Base-by-base conservation (phyloP, 1,140 invertebrate genomes). In the Aphaenogaster floridana region DNA sequence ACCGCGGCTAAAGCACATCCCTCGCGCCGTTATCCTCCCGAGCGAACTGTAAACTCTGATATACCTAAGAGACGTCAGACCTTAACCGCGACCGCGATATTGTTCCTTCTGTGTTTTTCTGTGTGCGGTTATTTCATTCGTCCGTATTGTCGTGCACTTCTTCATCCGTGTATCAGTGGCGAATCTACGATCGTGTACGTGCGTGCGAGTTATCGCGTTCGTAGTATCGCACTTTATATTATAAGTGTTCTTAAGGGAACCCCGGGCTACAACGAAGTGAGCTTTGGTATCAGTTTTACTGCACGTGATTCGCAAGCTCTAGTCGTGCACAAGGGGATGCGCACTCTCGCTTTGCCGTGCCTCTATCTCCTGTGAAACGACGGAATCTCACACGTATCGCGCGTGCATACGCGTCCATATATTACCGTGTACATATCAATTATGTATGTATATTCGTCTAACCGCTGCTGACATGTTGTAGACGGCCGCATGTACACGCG, bases 381-480 rank as follows among this genome's bases (percentile, higher is more conserved):
- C 36, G 57, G 54, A 17, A 15, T 21, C 66, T 69, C 59, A 42
- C 52, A 83, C 7, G 15, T 59, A 79, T 9, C 50, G 50, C 28
- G 28, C 8, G 42, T 54, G 42, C 57, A 13, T 71, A 42, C 39
- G 45, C 63, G 42, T 48, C 50, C 36, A 9, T 61, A 59, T 45
- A 81, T 87, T 83, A 48, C 63, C 17, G 69, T 72, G 64, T 88
- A 71, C 54, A 50, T 86, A 91, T 91, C 89, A 91, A 91, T 91
- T 91, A 91, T 91, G 89, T 74, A 91, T 91, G 86, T 90, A 89
- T 83, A 88, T 81, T 81, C 68, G 76, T 90, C 86, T 74, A 84
- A 66, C 63, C 57, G 42, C 42, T 59, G 36, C 76, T 68, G 81
- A 78, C 89, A 86, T 57, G 52, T 52, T 69, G 66, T 66, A 85